phyloP scores from a whole-genome alignment of 2,797 vertebrate species.

The Enteromius viviparus region DNA sequence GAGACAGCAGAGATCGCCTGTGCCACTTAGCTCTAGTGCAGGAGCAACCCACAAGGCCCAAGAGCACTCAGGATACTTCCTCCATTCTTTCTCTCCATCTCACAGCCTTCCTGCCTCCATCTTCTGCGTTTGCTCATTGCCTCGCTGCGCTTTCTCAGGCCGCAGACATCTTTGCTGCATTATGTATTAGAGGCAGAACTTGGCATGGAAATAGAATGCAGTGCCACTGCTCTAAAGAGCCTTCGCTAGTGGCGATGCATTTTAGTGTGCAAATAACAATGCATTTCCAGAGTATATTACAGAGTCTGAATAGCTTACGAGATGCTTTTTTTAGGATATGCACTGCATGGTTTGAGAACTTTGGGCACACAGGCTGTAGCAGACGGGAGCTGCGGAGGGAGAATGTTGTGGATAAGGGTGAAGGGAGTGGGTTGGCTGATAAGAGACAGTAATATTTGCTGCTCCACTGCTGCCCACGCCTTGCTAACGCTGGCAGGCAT shows the following conservation, averaged over 20 bases:
- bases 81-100: constrained; percentile 3
- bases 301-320: neutral
- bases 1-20: neutral
- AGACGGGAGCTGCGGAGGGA: constrained; percentile 34
- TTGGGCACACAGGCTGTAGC: neutral
- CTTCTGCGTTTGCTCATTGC: neutral
- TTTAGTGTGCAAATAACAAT: constrained; percentile 14
- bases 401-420: constrained; percentile 27
- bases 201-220: constrained; percentile 37
- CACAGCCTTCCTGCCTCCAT: constrained; percentile 1
- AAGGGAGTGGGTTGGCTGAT: constrained; percentile 51
- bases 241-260: constrained; percentile 9
- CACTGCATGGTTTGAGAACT: neutral
- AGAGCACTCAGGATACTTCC: constrained; percentile 40
- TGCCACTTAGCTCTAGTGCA: constrained; percentile 10
- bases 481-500: constrained; percentile 49
- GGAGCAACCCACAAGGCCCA: constrained; percentile 31
- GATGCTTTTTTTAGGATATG: neutral
- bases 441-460: constrained; percentile 55
- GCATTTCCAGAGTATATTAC: constrained; percentile 8
- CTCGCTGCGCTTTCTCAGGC: constrained; percentile 36
- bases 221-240: constrained; percentile 7
- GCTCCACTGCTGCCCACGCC: constrained; percentile 54
- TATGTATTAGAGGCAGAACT: constrained; percentile 43
- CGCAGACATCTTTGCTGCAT: constrained; percentile 48